phyloP scores from a whole-genome alignment of 1,140 invertebrate species.

The Berghia stephanieae region DNA sequence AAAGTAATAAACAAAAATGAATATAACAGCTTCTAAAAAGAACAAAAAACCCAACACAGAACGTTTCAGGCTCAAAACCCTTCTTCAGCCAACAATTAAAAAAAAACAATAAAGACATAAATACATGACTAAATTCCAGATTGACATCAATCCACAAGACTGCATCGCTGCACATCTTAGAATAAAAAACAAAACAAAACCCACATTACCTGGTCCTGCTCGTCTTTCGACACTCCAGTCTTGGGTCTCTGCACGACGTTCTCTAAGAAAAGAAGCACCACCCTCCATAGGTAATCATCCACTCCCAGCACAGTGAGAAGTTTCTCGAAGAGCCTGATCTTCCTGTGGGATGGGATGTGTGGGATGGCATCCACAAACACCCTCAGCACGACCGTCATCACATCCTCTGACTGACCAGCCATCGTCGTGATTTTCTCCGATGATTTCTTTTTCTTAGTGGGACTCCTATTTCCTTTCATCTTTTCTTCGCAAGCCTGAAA shows the following conservation, averaged over 20 bases:
- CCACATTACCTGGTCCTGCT: slow-evolving; percentile 35
- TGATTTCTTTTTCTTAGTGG: not conserved
- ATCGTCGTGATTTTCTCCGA: slow-evolving; percentile 5
- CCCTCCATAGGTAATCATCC: slow-evolving; percentile 77
- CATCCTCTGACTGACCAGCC: slow-evolving; percentile 54
- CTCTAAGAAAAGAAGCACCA: slow-evolving; percentile 63
- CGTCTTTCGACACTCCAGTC: slow-evolving; percentile 23
- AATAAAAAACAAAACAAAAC: no score
- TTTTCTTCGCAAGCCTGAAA: slow-evolving; percentile 54
- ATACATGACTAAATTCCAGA: no score
- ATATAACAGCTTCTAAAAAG: no score
- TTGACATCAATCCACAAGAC: no score
- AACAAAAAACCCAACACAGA: no score
- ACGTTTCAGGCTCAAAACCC: no score
- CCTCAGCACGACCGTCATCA: slow-evolving; percentile 76
- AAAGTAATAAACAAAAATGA: no score
- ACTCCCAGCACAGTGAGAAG: slow-evolving; percentile 78
- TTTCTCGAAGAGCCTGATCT: slow-evolving; percentile 82
- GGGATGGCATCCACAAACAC: slow-evolving; percentile 89
- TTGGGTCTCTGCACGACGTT: slow-evolving; percentile 43
- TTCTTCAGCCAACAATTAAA: no score
- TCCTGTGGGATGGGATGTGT: slow-evolving; percentile 89
- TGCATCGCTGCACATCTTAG: no score
- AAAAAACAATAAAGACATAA: no score
- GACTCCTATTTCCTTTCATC: slow-evolving; percentile 36